Evolutionary conservation across 1,140 invertebrate species (phyloP).

Genomic region (Araneus ventricosus): DNA sequence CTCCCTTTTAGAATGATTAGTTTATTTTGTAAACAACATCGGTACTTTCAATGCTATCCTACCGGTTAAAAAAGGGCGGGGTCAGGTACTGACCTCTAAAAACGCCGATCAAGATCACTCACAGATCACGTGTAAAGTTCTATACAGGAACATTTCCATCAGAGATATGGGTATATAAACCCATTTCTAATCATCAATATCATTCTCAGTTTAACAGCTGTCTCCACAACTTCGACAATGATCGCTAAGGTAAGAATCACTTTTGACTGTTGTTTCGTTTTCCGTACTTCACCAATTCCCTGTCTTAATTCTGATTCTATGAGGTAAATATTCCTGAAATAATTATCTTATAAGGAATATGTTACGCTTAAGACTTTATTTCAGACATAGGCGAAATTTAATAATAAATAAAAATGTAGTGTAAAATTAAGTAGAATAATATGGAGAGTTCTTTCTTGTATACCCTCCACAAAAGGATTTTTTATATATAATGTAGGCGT

Average conservation of each 20-base stretch:
- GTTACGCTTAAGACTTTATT: no score
- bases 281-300: background rate
- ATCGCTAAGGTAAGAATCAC: background rate
- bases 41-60: background rate
- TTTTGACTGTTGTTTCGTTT: background rate
- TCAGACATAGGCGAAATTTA: no score
- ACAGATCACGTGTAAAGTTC: background rate
- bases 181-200: background rate
- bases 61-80: background rate
- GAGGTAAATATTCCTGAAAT: no score
- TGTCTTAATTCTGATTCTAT: no score
- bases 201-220: background rate
- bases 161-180: background rate
- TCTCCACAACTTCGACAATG: background rate
- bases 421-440: no score
- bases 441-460: no score
- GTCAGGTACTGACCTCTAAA: background rate
- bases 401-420: no score
- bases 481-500: no score
- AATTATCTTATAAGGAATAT: no score
- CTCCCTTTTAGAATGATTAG: background rate
- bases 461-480: no score
- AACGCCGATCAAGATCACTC: background rate
- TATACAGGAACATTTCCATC: background rate
- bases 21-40: conserved; percentile 7